Evolutionary conservation across 2,797 vertebrate genomes (phyloP).

Genomic region (Platalea minor): DNA sequence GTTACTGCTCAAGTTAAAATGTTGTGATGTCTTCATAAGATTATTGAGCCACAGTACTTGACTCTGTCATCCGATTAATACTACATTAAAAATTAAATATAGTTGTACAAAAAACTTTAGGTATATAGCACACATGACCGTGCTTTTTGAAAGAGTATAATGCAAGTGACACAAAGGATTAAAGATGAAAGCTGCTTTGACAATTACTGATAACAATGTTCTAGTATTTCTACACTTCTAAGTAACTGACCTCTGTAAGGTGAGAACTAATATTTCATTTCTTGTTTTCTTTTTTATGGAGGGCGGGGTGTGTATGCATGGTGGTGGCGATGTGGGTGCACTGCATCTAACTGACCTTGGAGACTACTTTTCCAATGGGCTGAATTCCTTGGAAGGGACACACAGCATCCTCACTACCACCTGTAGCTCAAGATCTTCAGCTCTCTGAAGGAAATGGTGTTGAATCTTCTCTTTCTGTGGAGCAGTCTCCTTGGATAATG

Average conservation of each 20-base stretch:
- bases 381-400: background rate
- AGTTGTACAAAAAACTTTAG: constrained; percentile 1
- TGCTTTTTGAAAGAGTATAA: background rate
- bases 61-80: background rate
- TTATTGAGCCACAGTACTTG: background rate
- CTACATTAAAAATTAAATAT: background rate
- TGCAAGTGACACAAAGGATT: background rate
- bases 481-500: background rate
- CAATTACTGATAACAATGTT: background rate
- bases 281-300: background rate
- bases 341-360: background rate
- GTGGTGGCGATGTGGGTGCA: no score
- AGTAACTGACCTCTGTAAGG: background rate
- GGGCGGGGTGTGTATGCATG: no score
- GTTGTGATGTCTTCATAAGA: background rate
- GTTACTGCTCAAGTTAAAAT: background rate
- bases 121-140: background rate
- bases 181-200: background rate
- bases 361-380: background rate
- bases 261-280: background rate
- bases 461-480: background rate
- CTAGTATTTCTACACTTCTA: background rate
- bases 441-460: background rate
- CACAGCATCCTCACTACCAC: background rate
- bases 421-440: background rate